phyloP scores from a whole-genome alignment of 2,113 vertebrate genomes.

The Pogonocichla stellata region DNA sequence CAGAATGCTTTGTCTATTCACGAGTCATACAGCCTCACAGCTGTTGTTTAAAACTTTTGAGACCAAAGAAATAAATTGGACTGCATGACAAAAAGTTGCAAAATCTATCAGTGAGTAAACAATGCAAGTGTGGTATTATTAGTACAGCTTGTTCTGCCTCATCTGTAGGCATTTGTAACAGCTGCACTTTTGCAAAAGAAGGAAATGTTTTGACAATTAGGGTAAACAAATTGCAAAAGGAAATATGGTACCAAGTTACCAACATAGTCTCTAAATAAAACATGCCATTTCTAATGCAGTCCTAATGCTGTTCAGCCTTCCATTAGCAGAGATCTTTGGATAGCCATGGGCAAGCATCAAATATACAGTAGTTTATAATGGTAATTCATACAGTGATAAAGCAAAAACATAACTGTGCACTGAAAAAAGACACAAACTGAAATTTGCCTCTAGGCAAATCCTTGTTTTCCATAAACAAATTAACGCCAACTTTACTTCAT shows the following conservation, averaged over 20 bases:
- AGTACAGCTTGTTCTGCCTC: neutral
- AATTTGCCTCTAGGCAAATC: constrained; percentile 33
- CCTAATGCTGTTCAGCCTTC: constrained; percentile 42
- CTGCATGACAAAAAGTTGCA: neutral
- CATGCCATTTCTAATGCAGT: constrained; percentile 68
- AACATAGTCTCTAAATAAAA: constrained; percentile 69
- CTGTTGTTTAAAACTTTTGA: neutral
- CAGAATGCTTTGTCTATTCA: neutral
- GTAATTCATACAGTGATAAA: constrained; percentile 5
- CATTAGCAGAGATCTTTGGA: constrained; percentile 33
- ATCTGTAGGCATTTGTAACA: constrained; percentile 26
- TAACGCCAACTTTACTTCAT: constrained; percentile 6
- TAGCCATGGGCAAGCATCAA: constrained; percentile 58
- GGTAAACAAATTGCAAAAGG: constrained; percentile 69
- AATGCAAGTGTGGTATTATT: neutral
- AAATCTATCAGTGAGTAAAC: neutral
- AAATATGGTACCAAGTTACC: constrained; percentile 62
- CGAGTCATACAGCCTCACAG: fast-evolving
- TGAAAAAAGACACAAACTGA: constrained; percentile 9
- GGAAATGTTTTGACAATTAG: constrained; percentile 69
- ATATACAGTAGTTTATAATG: constrained; percentile 56
- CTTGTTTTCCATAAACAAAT: constrained; percentile 35
- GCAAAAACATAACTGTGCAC: constrained; percentile 7
- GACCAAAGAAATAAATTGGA: neutral
- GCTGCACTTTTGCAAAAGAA: constrained; percentile 48